phyloP scores from a whole-genome alignment of 2,888 invertebrate genomes.

The Toxonevra muliebris region DNA sequence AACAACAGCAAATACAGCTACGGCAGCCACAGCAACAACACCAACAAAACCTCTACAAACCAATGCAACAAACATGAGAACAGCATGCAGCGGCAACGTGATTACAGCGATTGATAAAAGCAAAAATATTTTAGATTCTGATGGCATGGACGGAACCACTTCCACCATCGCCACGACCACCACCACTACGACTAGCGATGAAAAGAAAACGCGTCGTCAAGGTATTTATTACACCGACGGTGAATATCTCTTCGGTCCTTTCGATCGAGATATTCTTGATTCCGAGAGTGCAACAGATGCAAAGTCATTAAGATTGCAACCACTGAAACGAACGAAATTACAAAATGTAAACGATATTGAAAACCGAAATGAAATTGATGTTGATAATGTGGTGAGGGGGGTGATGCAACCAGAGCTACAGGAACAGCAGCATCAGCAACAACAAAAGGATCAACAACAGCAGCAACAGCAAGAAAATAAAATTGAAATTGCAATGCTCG shows the following conservation, averaged over 20 bases:
- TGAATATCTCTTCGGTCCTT: constrained; percentile 50
- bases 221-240: constrained; percentile 53
- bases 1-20: constrained; percentile 16
- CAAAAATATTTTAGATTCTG: constrained; percentile 1
- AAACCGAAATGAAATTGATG: constrained; percentile 8
- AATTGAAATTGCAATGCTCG: constrained; percentile 53
- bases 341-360: background rate
- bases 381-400: background rate
- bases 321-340: background rate
- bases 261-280: constrained; percentile 26
- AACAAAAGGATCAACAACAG: constrained; percentile 17
- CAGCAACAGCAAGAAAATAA: constrained; percentile 25
- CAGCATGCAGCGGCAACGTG: no score
- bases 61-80: constrained; percentile 10
- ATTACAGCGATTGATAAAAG: no score
- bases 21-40: constrained; percentile 37
- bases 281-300: background rate
- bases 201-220: constrained; percentile 41
- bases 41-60: constrained; percentile 36
- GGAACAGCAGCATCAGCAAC: constrained; percentile 14
- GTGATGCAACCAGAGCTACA: background rate
- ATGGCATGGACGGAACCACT: constrained; percentile 9
- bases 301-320: background rate
- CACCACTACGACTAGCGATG: constrained; percentile 38
- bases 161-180: constrained; percentile 18